Base-by-base conservation (phyloP, 1,140 invertebrate species). In the Atta cephalotes region DNA sequence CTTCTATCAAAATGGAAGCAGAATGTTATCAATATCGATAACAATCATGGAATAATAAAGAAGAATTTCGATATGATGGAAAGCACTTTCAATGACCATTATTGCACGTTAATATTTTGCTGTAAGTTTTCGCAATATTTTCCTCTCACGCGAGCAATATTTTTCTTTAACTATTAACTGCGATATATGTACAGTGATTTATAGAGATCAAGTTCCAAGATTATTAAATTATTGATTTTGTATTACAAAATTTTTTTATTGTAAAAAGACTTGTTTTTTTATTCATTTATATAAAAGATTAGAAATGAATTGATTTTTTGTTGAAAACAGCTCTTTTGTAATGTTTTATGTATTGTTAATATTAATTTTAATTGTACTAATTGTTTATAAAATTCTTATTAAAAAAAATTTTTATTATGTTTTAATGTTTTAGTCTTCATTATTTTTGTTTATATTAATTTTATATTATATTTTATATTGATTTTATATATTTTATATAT, bases 11-110 rank as follows among this genome's bases (percentile, higher is more conserved):
- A 66, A 51, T 49, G 5, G 12, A 39, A 53, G n/a, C 16, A 12
- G 3, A 51, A 16, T 79, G 12, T 31, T 9, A 49, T 0, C 28
- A 65, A 65, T 78, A 78, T 63, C 9, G 39, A 78, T 65, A 79
- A 65, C 25, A 78, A 49, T 78, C 6, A 10, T n/a, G 1, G 6
- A n/a, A 35, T n/a, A 76, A 76, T 76, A 58, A 76, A n/a, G 18
- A 25, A 25, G 21, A 49, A 49, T 71, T 74, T 31, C 0, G 28
- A 76, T 35, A 76, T 49, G 10, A 6, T 31, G 12, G n/a, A 58
- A 76, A 12, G 2, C 6, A 39, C 58, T 76, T 76, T 76, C 9
- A 68, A n/a, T 71, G 5, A 35, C 51, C 28, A 51, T 39, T 76
- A 58, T 58, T 53, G 28, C 6, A 58, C 12, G 28, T 76, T 74